Conservation (phyloP, 2,113 vertebrate species). For the Epinephelus cyanopodus region DNA sequence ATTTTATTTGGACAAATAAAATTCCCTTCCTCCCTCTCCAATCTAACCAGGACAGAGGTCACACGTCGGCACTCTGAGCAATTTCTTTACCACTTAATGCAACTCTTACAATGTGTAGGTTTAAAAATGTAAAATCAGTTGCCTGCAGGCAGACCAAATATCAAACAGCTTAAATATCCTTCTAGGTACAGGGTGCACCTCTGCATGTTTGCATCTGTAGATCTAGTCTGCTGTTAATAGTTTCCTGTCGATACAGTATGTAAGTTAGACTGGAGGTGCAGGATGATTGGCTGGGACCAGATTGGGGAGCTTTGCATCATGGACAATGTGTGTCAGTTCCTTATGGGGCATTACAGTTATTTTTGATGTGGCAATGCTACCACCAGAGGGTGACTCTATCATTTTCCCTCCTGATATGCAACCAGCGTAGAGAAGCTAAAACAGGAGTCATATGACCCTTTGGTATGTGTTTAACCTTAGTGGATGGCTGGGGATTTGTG, state of each 20-base stretch:
- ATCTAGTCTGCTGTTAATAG: background rate
- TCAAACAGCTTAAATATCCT: background rate
- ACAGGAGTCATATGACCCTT: constrained; percentile 7
- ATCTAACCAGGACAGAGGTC: background rate
- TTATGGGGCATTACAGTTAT: background rate
- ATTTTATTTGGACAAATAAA: background rate
- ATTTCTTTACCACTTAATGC: background rate
- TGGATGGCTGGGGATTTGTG: background rate
- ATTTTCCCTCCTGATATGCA: background rate
- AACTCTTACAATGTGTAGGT: background rate
- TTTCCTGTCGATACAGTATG: background rate
- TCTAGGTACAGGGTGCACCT: background rate
- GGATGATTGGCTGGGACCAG: background rate
- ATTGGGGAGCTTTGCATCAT: background rate
- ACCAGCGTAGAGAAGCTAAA: constrained; percentile 1
- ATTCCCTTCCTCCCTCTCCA: background rate
- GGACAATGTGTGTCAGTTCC: background rate
- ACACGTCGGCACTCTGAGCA: background rate
- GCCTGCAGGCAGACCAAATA: background rate
- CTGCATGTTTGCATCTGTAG: background rate
- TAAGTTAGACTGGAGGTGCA: background rate
- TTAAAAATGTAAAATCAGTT: background rate
- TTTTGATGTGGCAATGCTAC: background rate
- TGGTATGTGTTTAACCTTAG: constrained; percentile 1
- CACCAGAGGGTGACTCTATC: background rate